Conservation (phyloP, 2,113 vertebrate genomes). For the Aegithalos caudatus region DNA sequence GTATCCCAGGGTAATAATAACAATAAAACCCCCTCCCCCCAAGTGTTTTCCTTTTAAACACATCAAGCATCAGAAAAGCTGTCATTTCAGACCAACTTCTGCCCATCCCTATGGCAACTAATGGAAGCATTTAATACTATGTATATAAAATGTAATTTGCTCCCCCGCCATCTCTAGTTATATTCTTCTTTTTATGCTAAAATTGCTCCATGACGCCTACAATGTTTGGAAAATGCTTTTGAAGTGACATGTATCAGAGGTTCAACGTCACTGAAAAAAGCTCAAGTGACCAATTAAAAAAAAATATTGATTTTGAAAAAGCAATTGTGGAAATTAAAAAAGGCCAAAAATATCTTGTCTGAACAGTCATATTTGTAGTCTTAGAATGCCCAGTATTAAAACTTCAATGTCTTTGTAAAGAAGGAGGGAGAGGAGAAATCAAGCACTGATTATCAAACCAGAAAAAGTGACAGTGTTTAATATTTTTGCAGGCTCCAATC, state of each 20-base stretch:
- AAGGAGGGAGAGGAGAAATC: neutral
- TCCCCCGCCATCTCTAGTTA: conserved; percentile 56
- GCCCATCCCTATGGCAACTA: conserved; percentile 81
- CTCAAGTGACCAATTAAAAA: conserved; percentile 45
- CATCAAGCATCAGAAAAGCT: conserved; percentile 65
- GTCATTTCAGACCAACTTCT: conserved; percentile 75
- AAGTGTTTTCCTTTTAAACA: conserved; percentile 62
- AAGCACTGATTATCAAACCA: neutral
- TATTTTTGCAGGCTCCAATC: neutral
- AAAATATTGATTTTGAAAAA: neutral
- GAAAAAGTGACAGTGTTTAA: neutral
- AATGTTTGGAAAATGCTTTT: conserved; percentile 60
- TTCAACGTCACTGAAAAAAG: conserved; percentile 44
- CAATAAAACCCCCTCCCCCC: conserved; percentile 15
- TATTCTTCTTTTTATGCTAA: conserved; percentile 69
- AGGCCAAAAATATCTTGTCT: neutral
- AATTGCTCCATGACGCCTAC: conserved; percentile 65
- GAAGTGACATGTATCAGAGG: conserved; percentile 55
- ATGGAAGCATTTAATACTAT: conserved; percentile 72
- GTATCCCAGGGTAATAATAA: conserved; percentile 36
- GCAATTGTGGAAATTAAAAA: neutral
- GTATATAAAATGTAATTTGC: conserved; percentile 58
- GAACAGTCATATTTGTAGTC: neutral
- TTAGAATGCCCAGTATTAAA: neutral
- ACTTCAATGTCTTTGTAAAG: neutral